Conservation (phyloP, 2,113 vertebrate species). For the Callithrix jacchus region DNA sequence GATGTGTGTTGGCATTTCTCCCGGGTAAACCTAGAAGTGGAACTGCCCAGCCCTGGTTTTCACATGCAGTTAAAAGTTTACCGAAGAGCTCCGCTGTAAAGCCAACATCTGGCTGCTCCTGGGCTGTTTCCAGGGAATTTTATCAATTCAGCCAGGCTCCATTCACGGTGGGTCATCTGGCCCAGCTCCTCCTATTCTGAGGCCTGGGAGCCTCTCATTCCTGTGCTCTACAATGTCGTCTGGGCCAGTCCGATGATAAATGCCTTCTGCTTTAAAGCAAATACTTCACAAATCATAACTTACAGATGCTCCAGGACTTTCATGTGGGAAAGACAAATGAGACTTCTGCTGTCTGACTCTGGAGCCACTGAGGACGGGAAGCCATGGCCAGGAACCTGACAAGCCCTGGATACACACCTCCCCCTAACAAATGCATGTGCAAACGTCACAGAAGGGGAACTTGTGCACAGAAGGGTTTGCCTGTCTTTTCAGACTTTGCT, state of each 20-base stretch:
- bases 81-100: constrained; percentile 56
- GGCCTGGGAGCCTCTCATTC: constrained; percentile 80
- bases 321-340: constrained; percentile 86
- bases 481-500: neutral
- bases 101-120: constrained; percentile 84
- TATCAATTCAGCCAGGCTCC: constrained; percentile 81
- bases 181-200: constrained; percentile 74
- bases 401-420: constrained; percentile 72
- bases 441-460: constrained; percentile 67
- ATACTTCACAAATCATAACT: constrained; percentile 86
- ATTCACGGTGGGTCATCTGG: constrained; percentile 65
- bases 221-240: constrained; percentile 75
- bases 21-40: neutral
- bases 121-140: constrained; percentile 83
- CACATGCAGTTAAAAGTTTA: constrained; percentile 69
- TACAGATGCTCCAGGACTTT: constrained; percentile 85
- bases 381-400: constrained; percentile 79
- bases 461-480: neutral
- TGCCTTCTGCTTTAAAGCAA: constrained; percentile 83
- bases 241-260: constrained; percentile 82
- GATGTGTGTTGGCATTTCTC: neutral
- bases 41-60: neutral
- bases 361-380: constrained; percentile 83
- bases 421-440: constrained; percentile 75
- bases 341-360: constrained; percentile 80